phyloP scores from a whole-genome alignment of 2,797 vertebrate genomes.

The Epinephelus malabaricus region DNA sequence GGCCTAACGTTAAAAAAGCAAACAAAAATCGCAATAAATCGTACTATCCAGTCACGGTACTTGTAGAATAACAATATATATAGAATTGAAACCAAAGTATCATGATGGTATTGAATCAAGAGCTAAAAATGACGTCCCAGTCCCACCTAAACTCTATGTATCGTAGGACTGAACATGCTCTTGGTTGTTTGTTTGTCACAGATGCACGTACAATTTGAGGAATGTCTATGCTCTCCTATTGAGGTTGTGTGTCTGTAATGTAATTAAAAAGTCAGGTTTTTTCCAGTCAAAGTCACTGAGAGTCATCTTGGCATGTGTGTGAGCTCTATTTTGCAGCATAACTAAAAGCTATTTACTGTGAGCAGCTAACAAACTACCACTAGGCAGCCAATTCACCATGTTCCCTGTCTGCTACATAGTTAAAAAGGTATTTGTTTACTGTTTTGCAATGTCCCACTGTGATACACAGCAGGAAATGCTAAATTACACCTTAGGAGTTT shows the following conservation, averaged over 20 bases:
- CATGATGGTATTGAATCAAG: too few relatives aligned
- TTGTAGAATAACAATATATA: too few relatives aligned
- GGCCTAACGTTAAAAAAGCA: too few relatives aligned
- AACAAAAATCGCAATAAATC: too few relatives aligned
- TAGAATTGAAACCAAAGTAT: too few relatives aligned
- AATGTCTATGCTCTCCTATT: background rate
- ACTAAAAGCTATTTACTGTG: background rate
- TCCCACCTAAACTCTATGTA: too few relatives aligned
- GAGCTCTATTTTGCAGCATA: background rate
- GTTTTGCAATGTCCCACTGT: background rate
- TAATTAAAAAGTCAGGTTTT: background rate
- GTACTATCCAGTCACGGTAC: too few relatives aligned
- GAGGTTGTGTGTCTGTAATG: background rate
- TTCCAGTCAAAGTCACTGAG: background rate
- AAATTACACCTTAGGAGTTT: conserved; percentile 3
- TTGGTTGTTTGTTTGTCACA: background rate
- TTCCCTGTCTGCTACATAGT: background rate
- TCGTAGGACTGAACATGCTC: too few relatives aligned
- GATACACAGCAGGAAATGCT: conserved; percentile 2
- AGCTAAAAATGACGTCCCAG: too few relatives aligned
- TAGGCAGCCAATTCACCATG: background rate
- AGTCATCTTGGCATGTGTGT: background rate
- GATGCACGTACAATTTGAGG: background rate
- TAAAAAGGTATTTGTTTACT: conserved; percentile 11
- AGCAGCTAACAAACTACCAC: background rate